Base-by-base conservation (phyloP, 2,113 vertebrate species). In the Microtus oregoni region DNA sequence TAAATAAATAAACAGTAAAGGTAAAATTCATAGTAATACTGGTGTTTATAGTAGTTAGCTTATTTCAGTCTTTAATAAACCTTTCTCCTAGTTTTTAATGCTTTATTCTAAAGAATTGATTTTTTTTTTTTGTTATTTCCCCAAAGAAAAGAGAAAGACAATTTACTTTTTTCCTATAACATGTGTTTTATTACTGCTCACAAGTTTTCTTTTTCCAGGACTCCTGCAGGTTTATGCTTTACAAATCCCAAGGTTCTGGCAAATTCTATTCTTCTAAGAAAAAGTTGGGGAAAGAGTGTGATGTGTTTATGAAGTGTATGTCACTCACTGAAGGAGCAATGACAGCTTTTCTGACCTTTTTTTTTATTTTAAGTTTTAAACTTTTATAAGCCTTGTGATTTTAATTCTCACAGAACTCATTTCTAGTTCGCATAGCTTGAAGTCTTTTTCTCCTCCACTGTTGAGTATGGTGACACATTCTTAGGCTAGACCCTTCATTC, bases 131-230 rank as follows among this genome's bases (percentile, higher is more conserved):
- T 65, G 35, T 63, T 81, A 86, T 83, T 95, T 50, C 65, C 85
- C 44, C 24, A 44, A 89, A 82, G 11, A 91, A 96, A 95, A 94
- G 86, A 94, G 63, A 96, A 65, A 85, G 61, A 47, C 83, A 95
- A 96, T 92, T 92, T n/a, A 83, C 28, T 52, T 90, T 67, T 94
- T 93, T 55, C 26, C 20, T 90, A 4, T 73, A 77, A 47, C 70
- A 61, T 94, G 13, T 81, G 61, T 88, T 95, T 89, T 89, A 82
- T 96, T 95, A 92, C 47, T 87, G 65, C 55, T 77, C 32, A 81
- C 20, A 73, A 26, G 41, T 35, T 81, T 96, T 67, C 41, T 65
- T 67, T 32, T 91, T 95, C 28, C 58, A 76, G 24, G 47, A 73
- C 14, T 88, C 67, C 50, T 81, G 1, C 13, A 89, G 6, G 20